phyloP scores from a whole-genome alignment of 2,113 vertebrate genomes.

The Pungitius pungitius region DNA sequence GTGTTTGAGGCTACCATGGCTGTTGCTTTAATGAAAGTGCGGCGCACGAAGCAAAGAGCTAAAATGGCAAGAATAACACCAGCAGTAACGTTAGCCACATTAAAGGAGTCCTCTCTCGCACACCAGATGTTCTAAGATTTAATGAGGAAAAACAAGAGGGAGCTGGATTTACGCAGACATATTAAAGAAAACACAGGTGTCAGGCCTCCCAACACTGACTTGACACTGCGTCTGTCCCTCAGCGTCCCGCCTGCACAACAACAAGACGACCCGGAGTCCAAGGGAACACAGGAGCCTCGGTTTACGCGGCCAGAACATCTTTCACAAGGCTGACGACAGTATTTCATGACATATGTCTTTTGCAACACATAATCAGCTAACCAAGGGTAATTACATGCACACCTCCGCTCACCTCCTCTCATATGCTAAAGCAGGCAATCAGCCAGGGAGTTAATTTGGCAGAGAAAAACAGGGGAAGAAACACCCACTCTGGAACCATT shows the following conservation, averaged over 20 bases:
- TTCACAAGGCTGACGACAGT: slow-evolving; percentile 34
- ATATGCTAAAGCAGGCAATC: slow-evolving; percentile 76
- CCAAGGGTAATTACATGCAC: slow-evolving; percentile 62
- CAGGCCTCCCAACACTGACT: slow-evolving; percentile 28
- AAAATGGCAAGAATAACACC: slow-evolving; percentile 74
- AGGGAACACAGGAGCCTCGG: slow-evolving; percentile 18
- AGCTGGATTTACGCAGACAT: slow-evolving; percentile 60
- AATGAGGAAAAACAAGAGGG: slow-evolving; percentile 78
- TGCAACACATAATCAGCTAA: slow-evolving; percentile 64
- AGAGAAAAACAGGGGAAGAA: slow-evolving; percentile 67
- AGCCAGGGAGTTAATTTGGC: slow-evolving; percentile 78
- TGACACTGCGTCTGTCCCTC: slow-evolving; percentile 13
- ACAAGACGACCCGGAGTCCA: slow-evolving; percentile 1
- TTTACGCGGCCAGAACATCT: slow-evolving; percentile 38
- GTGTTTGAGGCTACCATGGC: slow-evolving; percentile 52
- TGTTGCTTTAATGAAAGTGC: slow-evolving; percentile 70
- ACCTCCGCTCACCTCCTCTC: slow-evolving; percentile 75
- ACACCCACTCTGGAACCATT: slow-evolving; percentile 74
- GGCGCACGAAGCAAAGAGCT: slow-evolving; percentile 70
- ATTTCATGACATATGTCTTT: slow-evolving; percentile 68
- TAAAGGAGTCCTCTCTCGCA: slow-evolving; percentile 69
- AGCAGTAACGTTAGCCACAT: slow-evolving; percentile 76
- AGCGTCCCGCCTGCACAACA: slow-evolving; percentile 6
- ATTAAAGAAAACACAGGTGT: slow-evolving; percentile 79
- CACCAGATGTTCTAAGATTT: slow-evolving; percentile 78